These are phyloP conservation scores for Cistogaster globosa DNA, from an alignment of 2,888 invertebrate species.

Conservation along the genomic window DNA sequence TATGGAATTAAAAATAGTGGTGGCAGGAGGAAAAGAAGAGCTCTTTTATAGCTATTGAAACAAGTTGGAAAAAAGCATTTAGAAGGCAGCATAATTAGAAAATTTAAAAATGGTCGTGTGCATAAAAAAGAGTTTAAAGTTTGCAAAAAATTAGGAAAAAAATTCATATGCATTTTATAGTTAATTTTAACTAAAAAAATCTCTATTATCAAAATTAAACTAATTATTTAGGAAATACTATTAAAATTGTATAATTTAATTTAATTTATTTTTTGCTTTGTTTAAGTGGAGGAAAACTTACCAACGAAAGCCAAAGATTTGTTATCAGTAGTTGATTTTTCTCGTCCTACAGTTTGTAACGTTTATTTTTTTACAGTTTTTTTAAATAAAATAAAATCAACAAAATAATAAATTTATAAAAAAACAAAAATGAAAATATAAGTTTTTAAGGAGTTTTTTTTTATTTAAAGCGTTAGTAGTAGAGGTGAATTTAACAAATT, in stretches of 20 bases:
- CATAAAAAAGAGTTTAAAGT: conserved; percentile 11
- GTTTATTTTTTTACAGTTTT: conserved; percentile 36
- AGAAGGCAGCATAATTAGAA: conserved; percentile 20
- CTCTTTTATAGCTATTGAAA: conserved; percentile 14
- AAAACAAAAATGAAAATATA: conserved; percentile 64
- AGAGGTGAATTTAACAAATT: too few species aligned
- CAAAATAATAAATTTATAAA: conserved; percentile 73
- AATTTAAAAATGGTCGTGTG: conserved; percentile 43
- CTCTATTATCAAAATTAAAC: not conserved
- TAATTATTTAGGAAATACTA: conserved; percentile 27
- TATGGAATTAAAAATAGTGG: not conserved
- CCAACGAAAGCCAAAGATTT: conserved; percentile 97
- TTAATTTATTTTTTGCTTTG: conserved; percentile 79
- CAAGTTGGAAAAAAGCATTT: conserved; percentile 25
- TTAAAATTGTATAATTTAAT: conserved; percentile 7
- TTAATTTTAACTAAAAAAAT: conserved; percentile 9
- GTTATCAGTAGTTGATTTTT: conserved; percentile 97
- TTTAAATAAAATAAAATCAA: conserved; percentile 73
- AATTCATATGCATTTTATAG: conserved; percentile 23
- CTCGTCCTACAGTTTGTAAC: conserved; percentile 89
- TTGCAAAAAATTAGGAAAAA: conserved; percentile 11
- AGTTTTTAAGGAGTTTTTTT: not conserved
- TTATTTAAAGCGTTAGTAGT: too few species aligned
- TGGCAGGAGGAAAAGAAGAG: not conserved
- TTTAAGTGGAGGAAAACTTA: conserved; percentile 86